Conservation (phyloP, 2,113 vertebrate species). For the Nyctereutes procyonoides region DNA sequence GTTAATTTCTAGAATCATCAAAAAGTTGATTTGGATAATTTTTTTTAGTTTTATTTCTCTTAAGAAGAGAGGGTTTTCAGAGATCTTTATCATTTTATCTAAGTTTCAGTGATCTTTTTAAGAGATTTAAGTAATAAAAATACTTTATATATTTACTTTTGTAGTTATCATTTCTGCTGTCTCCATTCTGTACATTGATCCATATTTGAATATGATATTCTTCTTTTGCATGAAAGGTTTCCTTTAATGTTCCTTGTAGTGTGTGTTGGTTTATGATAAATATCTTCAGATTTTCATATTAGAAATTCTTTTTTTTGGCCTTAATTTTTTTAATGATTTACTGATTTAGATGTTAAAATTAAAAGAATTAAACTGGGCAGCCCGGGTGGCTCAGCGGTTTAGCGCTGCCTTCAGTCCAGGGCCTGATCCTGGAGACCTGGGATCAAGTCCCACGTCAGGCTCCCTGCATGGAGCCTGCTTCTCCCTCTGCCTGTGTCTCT, state of each 20-base stretch:
- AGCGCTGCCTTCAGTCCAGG: too few relatives aligned
- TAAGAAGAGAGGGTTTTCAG: neutral
- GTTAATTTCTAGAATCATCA: neutral
- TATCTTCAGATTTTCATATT: neutral
- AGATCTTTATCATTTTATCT: slow-evolving; percentile 7
- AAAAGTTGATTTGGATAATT: neutral
- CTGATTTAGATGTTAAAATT: neutral
- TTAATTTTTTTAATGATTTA: neutral
- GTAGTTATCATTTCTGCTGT: neutral
- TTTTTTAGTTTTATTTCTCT: neutral
- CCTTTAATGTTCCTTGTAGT: slow-evolving; percentile 1
- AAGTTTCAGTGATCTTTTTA: neutral
- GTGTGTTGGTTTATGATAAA: neutral
- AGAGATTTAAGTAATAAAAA: slow-evolving; percentile 23
- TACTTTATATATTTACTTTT: neutral
- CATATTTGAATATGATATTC: slow-evolving; percentile 24
- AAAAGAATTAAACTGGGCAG: neutral
- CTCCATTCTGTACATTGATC: neutral
- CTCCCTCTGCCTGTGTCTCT: too few relatives aligned
- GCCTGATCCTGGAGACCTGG: too few relatives aligned
- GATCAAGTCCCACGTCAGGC: too few relatives aligned
- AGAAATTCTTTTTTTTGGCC: neutral
- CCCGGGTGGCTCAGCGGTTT: too few relatives aligned
- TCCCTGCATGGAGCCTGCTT: too few relatives aligned
- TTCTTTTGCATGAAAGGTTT: neutral